These are phyloP conservation scores for Drosophila ananassae DNA, from an alignment of 1,140 invertebrate species.

Conservation along the genomic window DNA sequence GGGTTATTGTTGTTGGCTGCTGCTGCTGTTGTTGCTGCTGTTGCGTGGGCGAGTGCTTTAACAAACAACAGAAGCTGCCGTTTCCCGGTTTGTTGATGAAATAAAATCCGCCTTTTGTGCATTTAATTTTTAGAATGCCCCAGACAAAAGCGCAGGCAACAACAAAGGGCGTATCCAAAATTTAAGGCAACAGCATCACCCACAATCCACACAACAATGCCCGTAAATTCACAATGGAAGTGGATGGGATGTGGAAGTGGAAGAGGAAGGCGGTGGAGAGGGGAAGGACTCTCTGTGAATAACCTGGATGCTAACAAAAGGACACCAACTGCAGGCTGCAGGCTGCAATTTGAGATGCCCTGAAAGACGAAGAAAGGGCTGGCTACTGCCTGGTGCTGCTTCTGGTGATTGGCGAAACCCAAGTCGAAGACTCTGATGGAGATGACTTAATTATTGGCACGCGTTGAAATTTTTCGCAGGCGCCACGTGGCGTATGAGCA, in stretches of 20 bases:
- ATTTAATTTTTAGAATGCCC: slow-evolving; percentile 80
- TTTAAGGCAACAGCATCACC: slow-evolving; percentile 65
- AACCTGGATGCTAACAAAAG: slow-evolving; percentile 73
- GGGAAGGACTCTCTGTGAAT: slow-evolving; percentile 66
- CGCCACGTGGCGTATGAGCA: slow-evolving; percentile 75
- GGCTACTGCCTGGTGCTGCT: slow-evolving; percentile 13
- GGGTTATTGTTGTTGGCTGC: slow-evolving; percentile 11
- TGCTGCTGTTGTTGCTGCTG: slow-evolving; percentile 19
- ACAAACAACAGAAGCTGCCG: slow-evolving; percentile 81
- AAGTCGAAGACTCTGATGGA: slow-evolving; percentile 17
- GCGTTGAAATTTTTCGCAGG: slow-evolving; percentile 61
- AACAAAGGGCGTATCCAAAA: slow-evolving; percentile 77
- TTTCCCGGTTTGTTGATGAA: slow-evolving; percentile 81
- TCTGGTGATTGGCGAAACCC: slow-evolving; percentile 6
- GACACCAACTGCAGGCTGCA: slow-evolving; percentile 67
- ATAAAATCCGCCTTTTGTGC: slow-evolving; percentile 83
- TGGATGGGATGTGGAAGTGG: background rate
- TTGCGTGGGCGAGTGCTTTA: slow-evolving; percentile 77
- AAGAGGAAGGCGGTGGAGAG: background rate
- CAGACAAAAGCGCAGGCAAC: slow-evolving; percentile 77
- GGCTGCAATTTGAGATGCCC: slow-evolving; percentile 75
- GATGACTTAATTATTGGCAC: slow-evolving; percentile 79
- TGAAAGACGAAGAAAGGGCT: slow-evolving; percentile 24
- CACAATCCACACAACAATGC: slow-evolving; percentile 66
- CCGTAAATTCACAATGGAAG: slow-evolving; percentile 55